These are phyloP conservation scores for Ceyx melanurus DNA, from an alignment of 2,113 vertebrate genomes.

Conservation along the genomic window DNA sequence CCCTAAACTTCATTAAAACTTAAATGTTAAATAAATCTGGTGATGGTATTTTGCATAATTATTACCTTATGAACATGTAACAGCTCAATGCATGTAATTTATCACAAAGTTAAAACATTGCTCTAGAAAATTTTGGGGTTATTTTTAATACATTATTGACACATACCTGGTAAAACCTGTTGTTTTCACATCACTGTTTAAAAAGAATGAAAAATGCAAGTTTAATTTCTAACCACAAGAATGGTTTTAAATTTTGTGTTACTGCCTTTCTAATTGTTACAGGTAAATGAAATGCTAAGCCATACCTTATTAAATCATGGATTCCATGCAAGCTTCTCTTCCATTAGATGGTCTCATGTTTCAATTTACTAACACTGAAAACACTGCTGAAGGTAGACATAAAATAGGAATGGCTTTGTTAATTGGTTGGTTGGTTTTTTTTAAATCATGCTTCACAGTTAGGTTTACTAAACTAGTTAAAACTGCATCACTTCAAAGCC, in stretches of 20 bases:
- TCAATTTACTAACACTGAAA: conserved; percentile 5
- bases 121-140: background rate
- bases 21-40: background rate
- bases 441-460: background rate
- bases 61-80: background rate
- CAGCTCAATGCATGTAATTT: background rate
- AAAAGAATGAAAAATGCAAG: background rate
- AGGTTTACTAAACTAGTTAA: background rate
- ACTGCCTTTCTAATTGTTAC: background rate
- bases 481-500: background rate
- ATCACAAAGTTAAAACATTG: background rate
- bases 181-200: background rate
- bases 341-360: background rate
- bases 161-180: background rate
- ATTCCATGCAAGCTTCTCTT: background rate
- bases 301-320: background rate
- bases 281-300: background rate
- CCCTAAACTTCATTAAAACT: background rate
- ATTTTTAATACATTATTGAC: background rate
- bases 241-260: background rate
- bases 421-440: background rate
- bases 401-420: background rate
- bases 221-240: background rate
- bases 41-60: background rate
- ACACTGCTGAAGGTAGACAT: background rate